Conservation (phyloP, 2,797 vertebrate species). For the Eulemur albifrons region DNA sequence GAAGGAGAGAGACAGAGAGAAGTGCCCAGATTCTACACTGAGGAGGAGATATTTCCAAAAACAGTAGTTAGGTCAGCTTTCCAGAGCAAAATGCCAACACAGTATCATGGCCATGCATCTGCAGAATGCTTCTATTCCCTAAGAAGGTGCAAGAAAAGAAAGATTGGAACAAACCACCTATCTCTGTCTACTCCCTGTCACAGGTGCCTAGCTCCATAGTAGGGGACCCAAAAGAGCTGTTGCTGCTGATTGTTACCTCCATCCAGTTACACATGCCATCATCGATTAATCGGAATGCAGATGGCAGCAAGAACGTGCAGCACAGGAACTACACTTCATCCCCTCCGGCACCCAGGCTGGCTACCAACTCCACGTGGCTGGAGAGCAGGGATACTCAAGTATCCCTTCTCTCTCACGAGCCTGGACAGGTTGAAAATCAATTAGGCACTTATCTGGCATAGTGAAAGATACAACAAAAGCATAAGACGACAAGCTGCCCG, state of each 20-base stretch:
- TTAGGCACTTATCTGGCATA: neutral
- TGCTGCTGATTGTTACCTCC: neutral
- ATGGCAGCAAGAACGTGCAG: fast-evolving
- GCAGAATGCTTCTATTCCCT: neutral
- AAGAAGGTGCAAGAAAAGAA: neutral
- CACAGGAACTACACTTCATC: fast-evolving
- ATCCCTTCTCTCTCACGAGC: neutral
- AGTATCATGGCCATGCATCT: neutral
- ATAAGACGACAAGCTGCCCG: neutral
- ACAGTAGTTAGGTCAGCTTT: neutral
- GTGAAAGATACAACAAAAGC: neutral
- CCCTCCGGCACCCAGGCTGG: neutral
- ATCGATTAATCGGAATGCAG: neutral
- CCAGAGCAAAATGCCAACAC: neutral
- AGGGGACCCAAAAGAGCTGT: neutral
- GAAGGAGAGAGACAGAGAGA: neutral
- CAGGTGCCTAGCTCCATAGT: neutral
- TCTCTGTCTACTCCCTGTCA: neutral
- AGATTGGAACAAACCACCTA: neutral
- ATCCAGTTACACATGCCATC: neutral
- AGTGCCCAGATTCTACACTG: neutral
- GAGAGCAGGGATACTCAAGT: neutral
- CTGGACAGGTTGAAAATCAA: neutral
- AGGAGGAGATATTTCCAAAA: neutral
- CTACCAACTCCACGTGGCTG: neutral